Base-by-base conservation (phyloP, 1,140 invertebrate genomes). In the Gryon sp. region DNA sequence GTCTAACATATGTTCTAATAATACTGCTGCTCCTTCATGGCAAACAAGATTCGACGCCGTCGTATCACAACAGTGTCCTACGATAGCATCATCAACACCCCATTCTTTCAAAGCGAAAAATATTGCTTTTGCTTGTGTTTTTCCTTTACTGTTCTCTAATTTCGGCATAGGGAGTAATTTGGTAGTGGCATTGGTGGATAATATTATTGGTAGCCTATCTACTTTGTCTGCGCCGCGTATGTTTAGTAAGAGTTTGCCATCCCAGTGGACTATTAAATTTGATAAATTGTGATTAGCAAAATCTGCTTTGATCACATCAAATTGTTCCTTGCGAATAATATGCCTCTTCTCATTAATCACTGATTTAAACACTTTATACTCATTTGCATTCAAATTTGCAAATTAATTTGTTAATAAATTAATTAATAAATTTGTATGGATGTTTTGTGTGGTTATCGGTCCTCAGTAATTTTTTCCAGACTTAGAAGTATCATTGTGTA, bases 1-100 rank as follows among this genome's bases (percentile, higher is more conserved):
- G 48, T 63, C 32, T 9, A 63, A 9, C 28, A 63, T 15, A 0
- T 48, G 30, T 50, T 48, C 45, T 30, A 40, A 34, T 45, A 38
- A 18, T 18, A 63, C 32, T n/a, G 30, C 43, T 12, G 12, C 41
- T 45, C 41, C 20, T 22, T 6, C 11, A 14, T 11, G 1, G 12
- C 22, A 12, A 2, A 19, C 41, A 12, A 45, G 41, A n/a, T 45
- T 45, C 2, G 41, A 26, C 11, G 2, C 2, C 1, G 41, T 26
- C 11, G 22, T 26, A 26, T 45, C n/a, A 18, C 41, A 26, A 26
- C 20, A 45, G 19, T 26, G 14, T 26, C 41, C 22, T 14, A 24
- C 19, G 2, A 45, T n/a, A 14, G 8, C 6, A 8, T 45, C 9
- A 1, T 19, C n/a, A 18, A 18, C 19, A 26, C 20, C 22, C 41